These are phyloP conservation scores for Brachymystax lenok DNA, from an alignment of 2,797 vertebrate genomes.

Conservation along the genomic window DNA sequence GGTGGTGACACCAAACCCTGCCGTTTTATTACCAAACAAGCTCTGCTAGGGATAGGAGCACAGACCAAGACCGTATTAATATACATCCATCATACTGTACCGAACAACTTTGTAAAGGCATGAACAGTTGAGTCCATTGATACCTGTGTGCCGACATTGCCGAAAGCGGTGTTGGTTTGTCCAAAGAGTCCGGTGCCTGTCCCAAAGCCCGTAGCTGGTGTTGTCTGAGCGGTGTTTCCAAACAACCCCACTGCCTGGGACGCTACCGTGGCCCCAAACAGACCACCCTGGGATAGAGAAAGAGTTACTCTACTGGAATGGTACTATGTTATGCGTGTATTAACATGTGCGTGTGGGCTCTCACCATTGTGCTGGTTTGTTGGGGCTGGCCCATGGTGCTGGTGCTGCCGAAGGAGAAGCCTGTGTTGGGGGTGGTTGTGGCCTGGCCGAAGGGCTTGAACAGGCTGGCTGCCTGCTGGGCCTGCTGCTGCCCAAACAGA, in stretches of 20 bases:
- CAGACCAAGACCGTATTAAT: background rate
- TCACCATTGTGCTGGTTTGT: constrained; percentile 89
- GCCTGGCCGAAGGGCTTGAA: constrained; percentile 91
- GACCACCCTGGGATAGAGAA: constrained; percentile 81
- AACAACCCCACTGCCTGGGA: constrained; percentile 86
- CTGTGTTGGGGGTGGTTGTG: constrained; percentile 84
- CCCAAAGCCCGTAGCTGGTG: constrained; percentile 86
- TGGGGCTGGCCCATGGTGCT: constrained; percentile 87
- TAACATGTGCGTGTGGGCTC: no score
- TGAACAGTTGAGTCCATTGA: background rate
- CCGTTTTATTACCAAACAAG: constrained; percentile 90
- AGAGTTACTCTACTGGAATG: background rate
- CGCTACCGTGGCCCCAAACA: constrained; percentile 88
- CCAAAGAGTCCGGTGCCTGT: constrained; percentile 85
- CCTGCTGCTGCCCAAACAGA: constrained; percentile 79
- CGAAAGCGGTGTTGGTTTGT: constrained; percentile 83
- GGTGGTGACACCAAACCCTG: constrained; percentile 90
- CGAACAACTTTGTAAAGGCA: background rate
- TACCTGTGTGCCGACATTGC: constrained; percentile 85
- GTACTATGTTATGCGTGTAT: background rate
- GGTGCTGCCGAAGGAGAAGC: constrained; percentile 89
- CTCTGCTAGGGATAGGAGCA: constrained; percentile 64
- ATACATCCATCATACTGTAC: background rate
- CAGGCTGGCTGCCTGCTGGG: constrained; percentile 72
- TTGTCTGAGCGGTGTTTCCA: constrained; percentile 86